Evolutionary conservation across 2,888 invertebrate species (phyloP).

Genomic region (Biston betularia): DNA sequence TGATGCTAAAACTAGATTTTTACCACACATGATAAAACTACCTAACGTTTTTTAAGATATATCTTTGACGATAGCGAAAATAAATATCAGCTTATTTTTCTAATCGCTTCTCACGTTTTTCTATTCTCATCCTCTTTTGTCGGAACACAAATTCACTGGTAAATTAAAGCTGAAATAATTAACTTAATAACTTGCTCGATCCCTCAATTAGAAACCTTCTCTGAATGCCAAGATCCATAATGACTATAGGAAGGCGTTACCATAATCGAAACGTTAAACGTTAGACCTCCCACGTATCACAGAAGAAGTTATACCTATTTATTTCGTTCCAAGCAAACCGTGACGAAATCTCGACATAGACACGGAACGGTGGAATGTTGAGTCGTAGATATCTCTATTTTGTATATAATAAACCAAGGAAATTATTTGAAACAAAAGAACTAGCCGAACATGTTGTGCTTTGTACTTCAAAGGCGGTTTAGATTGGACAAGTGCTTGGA

Average conservation of each 20-base stretch:
- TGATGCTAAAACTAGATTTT: no score
- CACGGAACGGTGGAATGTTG: conserved; percentile 30
- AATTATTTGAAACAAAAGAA: conserved; percentile 42
- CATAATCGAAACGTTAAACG: conserved; percentile 30
- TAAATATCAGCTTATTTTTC: background rate
- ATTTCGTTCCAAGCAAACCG: conserved; percentile 41
- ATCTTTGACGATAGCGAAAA: background rate
- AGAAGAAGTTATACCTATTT: conserved; percentile 33
- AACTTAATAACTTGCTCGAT: conserved; percentile 27
- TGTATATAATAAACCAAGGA: conserved; percentile 37
- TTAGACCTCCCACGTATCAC: conserved; percentile 45
- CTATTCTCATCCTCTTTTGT: conserved; percentile 1
- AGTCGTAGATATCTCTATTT: conserved; percentile 39
- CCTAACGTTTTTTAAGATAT: no score
- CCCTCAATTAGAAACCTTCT: conserved; percentile 30
- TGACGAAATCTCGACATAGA: conserved; percentile 37
- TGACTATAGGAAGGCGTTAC: conserved; percentile 36
- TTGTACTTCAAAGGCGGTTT: conserved; percentile 37
- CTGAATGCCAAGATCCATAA: conserved; percentile 26
- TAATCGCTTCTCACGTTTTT: conserved; percentile 22
- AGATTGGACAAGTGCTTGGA: conserved; percentile 24
- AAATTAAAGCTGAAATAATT: conserved; percentile 25
- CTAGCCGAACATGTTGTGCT: conserved; percentile 23
- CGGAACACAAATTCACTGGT: conserved; percentile 16
- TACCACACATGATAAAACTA: no score